Base-by-base conservation (phyloP, 2,113 vertebrate genomes). In the Corythornis madagascariensis region DNA sequence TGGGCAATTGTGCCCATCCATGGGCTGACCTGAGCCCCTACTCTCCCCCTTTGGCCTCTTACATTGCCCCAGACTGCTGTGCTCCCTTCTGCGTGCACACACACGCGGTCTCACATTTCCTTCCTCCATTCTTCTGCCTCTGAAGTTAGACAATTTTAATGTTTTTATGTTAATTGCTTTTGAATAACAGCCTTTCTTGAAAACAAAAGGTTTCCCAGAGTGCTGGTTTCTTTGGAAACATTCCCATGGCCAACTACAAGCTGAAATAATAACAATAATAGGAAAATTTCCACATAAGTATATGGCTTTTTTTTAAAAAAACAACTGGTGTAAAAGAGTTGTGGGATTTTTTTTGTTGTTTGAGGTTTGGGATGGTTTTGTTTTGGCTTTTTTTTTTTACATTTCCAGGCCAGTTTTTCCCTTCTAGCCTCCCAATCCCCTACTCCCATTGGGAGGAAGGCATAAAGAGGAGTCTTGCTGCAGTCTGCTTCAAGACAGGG, bases 161-260 rank as follows among this genome's bases (percentile, higher is more conserved):
- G 74, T 63, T 93, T 93, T 92, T 79, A 89, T 89, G 87, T 76
- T 93, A 94, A 95, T 94, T 90, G 71, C 75, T 91, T 92, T 92
- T 87, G 67, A 95, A 79, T 84, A 91, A 76, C 67, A 90, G 81
- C 42, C 81, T 87, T 92, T 88, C 82, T 83, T 89, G 78, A 95
- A 95, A 90, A 95, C 92, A 96, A 96, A 95, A 96, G 86, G 35
- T 84, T 96, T 92, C 52, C 74, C 86, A 94, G 81, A 83, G 50
- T 47, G n/a, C 73, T 80, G 47, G 67, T 93, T 93, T 93, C 86
- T 93, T 95, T 92, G 92, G 95, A 95, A 94, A 63, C 4, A 0
- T 83, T 95, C 92, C 94, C 74, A 17, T 79, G 60, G 84, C 75
- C 82, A 93, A 31, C 84, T 82, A 87, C 91, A 94, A 90, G 82